phyloP scores from a whole-genome alignment of 2,113 vertebrate species.

The Hemichromis elongatus region DNA sequence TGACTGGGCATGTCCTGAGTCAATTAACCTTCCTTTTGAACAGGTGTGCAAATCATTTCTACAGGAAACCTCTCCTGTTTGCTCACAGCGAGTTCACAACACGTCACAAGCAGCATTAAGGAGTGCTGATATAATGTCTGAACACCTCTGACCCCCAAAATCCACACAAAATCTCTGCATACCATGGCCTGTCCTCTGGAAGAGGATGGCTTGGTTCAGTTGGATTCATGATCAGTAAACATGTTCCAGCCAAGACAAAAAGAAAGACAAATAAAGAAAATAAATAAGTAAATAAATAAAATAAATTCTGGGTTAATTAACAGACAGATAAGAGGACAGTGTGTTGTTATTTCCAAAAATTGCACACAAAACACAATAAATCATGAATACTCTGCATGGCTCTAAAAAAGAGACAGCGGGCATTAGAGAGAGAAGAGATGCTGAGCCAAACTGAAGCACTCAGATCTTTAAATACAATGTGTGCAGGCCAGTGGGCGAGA shows the following conservation, averaged over 20 bases:
- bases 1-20: background rate
- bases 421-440: background rate
- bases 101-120: background rate
- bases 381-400: background rate
- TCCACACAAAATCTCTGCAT: background rate
- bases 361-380: background rate
- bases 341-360: background rate
- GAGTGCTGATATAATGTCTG: background rate
- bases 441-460: background rate
- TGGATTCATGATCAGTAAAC: background rate
- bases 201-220: background rate
- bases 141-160: background rate
- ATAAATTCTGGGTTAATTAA: background rate
- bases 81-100: background rate
- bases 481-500: background rate
- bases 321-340: background rate
- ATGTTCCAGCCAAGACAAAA: no score
- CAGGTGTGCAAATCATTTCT: background rate
- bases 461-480: background rate
- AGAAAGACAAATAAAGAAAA: no score
- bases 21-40: background rate
- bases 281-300: no score
- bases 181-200: background rate
- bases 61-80: background rate
- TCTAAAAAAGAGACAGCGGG: background rate